Evolutionary conservation across 2,113 vertebrate genomes (phyloP).

Genomic region (Turnix velox): DNA sequence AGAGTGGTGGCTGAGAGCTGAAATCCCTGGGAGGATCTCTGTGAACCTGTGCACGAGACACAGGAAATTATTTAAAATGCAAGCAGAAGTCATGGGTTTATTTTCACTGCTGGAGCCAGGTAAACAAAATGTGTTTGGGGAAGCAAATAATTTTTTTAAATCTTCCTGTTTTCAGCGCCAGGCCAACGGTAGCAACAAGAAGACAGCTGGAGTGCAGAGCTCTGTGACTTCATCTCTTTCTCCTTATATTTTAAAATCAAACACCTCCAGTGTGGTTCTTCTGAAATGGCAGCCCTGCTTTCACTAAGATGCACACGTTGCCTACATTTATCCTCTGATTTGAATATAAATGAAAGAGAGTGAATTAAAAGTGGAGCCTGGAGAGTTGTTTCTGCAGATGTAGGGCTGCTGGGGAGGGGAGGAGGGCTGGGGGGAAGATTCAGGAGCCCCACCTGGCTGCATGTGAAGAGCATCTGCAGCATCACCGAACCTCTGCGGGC

Average conservation of each 20-base stretch:
- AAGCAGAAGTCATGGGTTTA: not conserved
- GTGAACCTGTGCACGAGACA: fast-evolving
- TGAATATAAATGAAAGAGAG: conserved; percentile 15
- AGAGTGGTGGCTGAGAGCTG: not conserved
- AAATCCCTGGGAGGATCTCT: not conserved
- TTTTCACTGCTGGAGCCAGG: not conserved
- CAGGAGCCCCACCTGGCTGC: not conserved
- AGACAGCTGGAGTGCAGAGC: not conserved
- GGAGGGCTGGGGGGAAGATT: not conserved
- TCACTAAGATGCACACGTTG: not conserved
- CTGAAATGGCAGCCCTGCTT: not conserved
- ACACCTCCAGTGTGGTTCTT: not conserved
- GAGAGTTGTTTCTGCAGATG: not conserved
- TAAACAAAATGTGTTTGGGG: not conserved
- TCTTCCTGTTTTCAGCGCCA: not conserved
- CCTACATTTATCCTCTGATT: conserved; percentile 28
- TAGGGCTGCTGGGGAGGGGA: not conserved
- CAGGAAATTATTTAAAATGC: not conserved
- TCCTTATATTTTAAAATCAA: not conserved
- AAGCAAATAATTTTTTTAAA: not conserved
- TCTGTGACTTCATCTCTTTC: not conserved
- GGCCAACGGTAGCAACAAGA: not conserved
- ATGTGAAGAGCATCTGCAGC: not conserved
- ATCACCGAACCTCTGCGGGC: fast-evolving
- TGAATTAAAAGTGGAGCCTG: conserved; percentile 2